Conservation (phyloP, 2,888 invertebrate genomes). For the Amorpha juglandis region DNA sequence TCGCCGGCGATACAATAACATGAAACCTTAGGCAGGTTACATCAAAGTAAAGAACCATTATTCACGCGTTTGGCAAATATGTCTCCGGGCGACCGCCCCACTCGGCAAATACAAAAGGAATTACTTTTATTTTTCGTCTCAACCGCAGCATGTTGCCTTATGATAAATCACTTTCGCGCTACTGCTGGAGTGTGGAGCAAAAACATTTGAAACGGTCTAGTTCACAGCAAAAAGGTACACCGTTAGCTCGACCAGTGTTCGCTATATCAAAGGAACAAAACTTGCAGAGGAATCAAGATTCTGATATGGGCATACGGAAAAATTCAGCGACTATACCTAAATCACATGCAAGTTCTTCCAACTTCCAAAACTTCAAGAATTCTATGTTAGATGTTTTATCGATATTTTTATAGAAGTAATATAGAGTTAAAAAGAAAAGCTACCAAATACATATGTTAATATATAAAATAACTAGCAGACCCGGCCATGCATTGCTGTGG, state of each 20-base stretch:
- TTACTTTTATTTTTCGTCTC: conserved; percentile 79
- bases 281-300: conserved; percentile 14
- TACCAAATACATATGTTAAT: too few species aligned
- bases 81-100: conserved; percentile 58
- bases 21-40: conserved; percentile 45
- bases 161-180: conserved; percentile 80
- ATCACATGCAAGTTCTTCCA: too few species aligned
- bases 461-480: too few species aligned
- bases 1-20: conserved; percentile 46
- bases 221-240: conserved; percentile 65
- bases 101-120: conserved; percentile 77
- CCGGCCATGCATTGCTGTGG: too few species aligned
- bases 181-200: conserved; percentile 61
- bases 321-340: too few species aligned
- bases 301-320: background rate
- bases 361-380: too few species aligned
- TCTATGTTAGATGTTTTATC: too few species aligned
- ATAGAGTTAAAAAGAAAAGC: too few species aligned
- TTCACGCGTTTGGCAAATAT: conserved; percentile 76
- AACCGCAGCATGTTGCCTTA: conserved; percentile 78
- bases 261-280: conserved; percentile 47
- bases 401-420: too few species aligned
- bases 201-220: conserved; percentile 65
- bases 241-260: conserved; percentile 59
- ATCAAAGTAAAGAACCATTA: conserved; percentile 60